Percentiles rank a stretch among this genome's conserved stretches.
Conservation (phyloP, 2,888 invertebrate species). For the Pheosia gnoma region DNA sequence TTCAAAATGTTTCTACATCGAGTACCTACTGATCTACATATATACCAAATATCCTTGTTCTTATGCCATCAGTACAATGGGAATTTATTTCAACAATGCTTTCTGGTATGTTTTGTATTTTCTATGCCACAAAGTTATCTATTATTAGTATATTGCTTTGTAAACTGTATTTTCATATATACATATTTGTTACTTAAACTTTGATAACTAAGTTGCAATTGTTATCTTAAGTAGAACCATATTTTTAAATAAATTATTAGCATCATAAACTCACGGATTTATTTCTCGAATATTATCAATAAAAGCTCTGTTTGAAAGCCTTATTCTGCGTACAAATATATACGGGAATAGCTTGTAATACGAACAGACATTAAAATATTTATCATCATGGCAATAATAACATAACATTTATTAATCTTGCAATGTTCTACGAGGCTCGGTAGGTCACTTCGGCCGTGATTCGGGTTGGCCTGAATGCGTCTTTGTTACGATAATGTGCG, state of each 20-base stretch:
- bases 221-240: neutral
- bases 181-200: no score
- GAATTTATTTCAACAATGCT: no score
- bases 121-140: no score
- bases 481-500: slow-evolving; percentile 42
- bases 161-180: no score
- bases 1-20: no score
- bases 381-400: neutral
- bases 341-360: neutral
- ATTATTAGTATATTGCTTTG: no score
- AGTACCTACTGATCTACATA: no score
- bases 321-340: neutral
- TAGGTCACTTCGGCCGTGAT: slow-evolving; percentile 32
- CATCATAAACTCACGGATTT: neutral
- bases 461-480: slow-evolving; percentile 40
- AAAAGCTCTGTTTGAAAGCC: slow-evolving; percentile 3
- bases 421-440: slow-evolving; percentile 3
- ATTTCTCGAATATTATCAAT: slow-evolving; percentile 1
- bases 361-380: slow-evolving; percentile 5
- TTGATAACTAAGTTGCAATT: no score
- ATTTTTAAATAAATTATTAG: neutral
- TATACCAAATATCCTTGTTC: no score
- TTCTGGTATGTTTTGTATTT: no score
- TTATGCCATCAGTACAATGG: no score
- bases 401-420: neutral